Base-by-base conservation (phyloP, 2,113 vertebrate genomes). In the Tenrec ecaudatus region DNA sequence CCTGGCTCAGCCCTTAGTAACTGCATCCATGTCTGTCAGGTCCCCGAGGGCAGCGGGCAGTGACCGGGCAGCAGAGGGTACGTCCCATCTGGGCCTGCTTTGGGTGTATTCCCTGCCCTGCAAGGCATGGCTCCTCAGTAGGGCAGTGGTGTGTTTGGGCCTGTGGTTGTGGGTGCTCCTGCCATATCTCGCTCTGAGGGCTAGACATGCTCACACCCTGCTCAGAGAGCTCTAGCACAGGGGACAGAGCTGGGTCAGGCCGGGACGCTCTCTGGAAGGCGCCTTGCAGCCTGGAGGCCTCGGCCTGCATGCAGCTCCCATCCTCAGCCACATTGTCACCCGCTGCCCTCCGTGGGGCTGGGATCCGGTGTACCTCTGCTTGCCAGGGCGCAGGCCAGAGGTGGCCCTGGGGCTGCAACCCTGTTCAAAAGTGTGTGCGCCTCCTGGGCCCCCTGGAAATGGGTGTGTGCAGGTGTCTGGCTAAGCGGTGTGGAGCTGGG, bases 201-300 rank as follows among this genome's bases (percentile, higher is more conserved):
- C 25, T 69, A 14, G 16, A 23, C 10, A 31, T 29, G 10, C 75
- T 17, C 29, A 58, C 15, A 25, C 6, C 58, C 8, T 40, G 40
- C 36, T 20, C 0, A 12, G 58, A 81, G 53, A n/a, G 40, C 40
- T 40, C 6, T 85, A 12, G 31, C 33, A 25, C 79, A 19, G 36
- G 4, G 23, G 23, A 6, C 40, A 25, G 10, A 43, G 15, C 62
- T 62, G 53, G 40, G 64, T 77, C 58, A 36, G 25, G 17, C 53
- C 62, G 53, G 25, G 31, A 17, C 4, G 16, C 66, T 77, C 38
- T 77, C 38, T 12, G 17, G 29, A 29, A 90, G n/a, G 40, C 27
- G 4, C 43, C n/a, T 0, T 6, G 1, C 2, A 58, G 3, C 17
- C 22, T 23, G 64, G 66, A 16, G 66, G 15, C 19, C 15, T 5